Conservation (phyloP, 2,113 vertebrate genomes). For the Triplophysa tibetana region DNA sequence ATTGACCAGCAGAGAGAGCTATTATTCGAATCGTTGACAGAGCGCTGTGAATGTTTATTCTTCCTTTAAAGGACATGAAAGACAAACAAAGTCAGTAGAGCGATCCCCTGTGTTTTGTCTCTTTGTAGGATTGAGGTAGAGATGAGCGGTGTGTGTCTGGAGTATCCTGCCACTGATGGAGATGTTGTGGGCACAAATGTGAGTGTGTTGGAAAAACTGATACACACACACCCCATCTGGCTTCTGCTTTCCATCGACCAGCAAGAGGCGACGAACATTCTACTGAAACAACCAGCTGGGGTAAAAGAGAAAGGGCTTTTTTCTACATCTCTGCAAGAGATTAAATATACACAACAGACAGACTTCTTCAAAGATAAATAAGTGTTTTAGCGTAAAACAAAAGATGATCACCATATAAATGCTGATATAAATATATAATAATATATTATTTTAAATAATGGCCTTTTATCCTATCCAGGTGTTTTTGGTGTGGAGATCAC, state of each 20-base stretch:
- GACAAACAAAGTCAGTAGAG: not conserved
- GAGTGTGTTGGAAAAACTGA: constrained; percentile 88
- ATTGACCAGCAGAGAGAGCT: constrained; percentile 8
- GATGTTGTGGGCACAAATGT: constrained; percentile 84
- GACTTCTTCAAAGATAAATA: no score
- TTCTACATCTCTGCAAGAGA: not conserved
- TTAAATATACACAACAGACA: not conserved
- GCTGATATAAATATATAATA: no score
- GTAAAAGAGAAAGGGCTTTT: constrained; percentile 71
- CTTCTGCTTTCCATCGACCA: constrained; percentile 84
- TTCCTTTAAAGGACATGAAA: not conserved
- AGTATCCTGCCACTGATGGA: constrained; percentile 75
- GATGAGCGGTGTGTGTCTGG: constrained; percentile 73
- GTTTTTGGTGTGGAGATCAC: constrained; percentile 87
- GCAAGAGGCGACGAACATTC: constrained; percentile 75
- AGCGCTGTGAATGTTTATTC: not conserved
- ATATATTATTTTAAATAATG: no score
- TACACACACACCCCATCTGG: constrained; percentile 88
- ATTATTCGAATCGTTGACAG: not conserved
- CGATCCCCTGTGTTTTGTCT: not conserved
- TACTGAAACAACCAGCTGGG: constrained; percentile 83
- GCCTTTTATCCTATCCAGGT: constrained; percentile 68
- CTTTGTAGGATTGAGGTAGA: constrained; percentile 77
- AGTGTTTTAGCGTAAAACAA: no score
- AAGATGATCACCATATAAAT: no score